Base-by-base conservation (phyloP, 2,797 vertebrate species). In the Trachurus trachurus region DNA sequence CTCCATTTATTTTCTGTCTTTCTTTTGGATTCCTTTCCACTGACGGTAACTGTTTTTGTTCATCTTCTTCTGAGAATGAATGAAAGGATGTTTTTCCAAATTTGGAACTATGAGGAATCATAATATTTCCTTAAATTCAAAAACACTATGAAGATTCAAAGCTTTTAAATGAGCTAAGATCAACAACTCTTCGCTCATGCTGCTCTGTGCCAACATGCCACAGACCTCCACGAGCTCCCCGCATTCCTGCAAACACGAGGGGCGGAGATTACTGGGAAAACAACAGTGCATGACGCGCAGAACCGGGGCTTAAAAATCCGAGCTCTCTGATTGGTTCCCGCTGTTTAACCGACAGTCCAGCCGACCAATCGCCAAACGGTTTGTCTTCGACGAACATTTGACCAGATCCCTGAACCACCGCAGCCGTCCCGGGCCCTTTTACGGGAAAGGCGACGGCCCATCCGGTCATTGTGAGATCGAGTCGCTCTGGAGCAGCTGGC, bases 251-350 rank as follows among this genome's bases (percentile, higher is more conserved):
- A 44, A 59, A 10, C 11, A 13, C 1, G 29, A 21, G 57, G 59
- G 89, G 89, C 59, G 85, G 82, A 57, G 77, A 83, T 66, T 77
- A 84, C 87, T 52, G 91, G 88, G 26, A 91, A 92, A 83, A 82
- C 37, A 58, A 22, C 29, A 22, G 50, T 1, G 12, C 4, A 19
- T 12, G 5, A 39, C 29, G 4, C 9, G 4, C 5, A 7, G 2
- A 44, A 6, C 34, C 4, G 8, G n/a, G 12, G 15, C 6, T 5
- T 8, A 2, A 12, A 13, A 17, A 26, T 10, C 0, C 1, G 1
- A 40, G 2, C 0, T 9, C 12, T 61, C 6, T 0, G n/a, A 86
- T 88, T 89, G 0, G 88, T n/a, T 26, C 0, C 1, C 15, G 9
- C 0, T 7, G 0, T 53, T 74, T 70, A 65, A 87, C 15, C 10